These are phyloP conservation scores for Entelurus aequoreus DNA, from an alignment of 2,113 vertebrate species.

Conservation along the genomic window DNA sequence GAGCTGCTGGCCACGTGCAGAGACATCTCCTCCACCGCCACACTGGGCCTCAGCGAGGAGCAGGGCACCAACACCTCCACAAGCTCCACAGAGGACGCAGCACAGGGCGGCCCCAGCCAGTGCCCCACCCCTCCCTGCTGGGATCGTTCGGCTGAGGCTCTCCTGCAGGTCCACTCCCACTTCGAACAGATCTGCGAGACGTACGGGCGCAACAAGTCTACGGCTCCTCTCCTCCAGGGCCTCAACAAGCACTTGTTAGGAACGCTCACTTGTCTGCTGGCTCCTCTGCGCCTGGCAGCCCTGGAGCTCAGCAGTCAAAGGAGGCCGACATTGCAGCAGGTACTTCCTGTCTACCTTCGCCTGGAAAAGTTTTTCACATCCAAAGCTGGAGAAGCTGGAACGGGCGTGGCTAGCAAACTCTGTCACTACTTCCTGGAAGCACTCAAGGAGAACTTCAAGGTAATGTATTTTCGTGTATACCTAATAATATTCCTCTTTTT, in stretches of 20 bases:
- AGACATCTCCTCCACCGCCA: slow-evolving; percentile 83
- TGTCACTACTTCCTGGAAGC: slow-evolving; percentile 98
- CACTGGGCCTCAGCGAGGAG: slow-evolving; percentile 81
- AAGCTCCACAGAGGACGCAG: slow-evolving; percentile 59
- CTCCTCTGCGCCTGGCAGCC: slow-evolving; percentile 87
- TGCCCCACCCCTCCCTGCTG: slow-evolving; percentile 89
- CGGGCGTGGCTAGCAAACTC: slow-evolving; percentile 89
- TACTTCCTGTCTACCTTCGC: slow-evolving; percentile 91
- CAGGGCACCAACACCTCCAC: slow-evolving; percentile 61
- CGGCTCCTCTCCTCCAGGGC: slow-evolving; percentile 90
- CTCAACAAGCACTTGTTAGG: slow-evolving; percentile 94
- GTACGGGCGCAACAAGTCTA: slow-evolving; percentile 89
- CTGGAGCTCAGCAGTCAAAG: slow-evolving; percentile 90
- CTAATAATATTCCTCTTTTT: too few species aligned
- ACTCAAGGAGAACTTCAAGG: slow-evolving; percentile 96
- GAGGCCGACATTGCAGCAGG: slow-evolving; percentile 91
- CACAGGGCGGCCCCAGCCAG: slow-evolving; percentile 54
- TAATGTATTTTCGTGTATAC: slow-evolving; percentile 9
- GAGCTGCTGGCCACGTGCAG: slow-evolving; percentile 89
- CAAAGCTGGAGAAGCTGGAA: slow-evolving; percentile 91
- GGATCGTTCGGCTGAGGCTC: slow-evolving; percentile 88
- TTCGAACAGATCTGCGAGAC: slow-evolving; percentile 96
- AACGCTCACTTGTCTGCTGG: slow-evolving; percentile 87
- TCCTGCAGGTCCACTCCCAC: slow-evolving; percentile 90
- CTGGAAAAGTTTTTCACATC: slow-evolving; percentile 98